A percentile compares a stretch with the other conserved stretches of the same genome.
Evolutionary conservation across 1,140 invertebrate genomes (phyloP).

Genomic region (Matsumurasca onukii): DNA sequence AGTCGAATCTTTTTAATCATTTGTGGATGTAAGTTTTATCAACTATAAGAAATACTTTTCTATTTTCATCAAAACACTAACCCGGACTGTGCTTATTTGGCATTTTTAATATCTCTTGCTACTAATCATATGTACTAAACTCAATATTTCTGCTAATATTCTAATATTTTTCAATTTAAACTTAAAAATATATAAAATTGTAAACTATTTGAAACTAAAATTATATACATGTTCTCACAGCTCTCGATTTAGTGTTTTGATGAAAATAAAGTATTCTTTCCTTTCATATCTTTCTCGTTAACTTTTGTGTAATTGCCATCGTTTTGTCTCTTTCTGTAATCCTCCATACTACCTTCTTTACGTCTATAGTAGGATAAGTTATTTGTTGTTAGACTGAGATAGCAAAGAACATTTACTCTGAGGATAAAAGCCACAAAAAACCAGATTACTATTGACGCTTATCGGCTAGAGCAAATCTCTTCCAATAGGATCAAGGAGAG

Average conservation of each 20-base stretch:
- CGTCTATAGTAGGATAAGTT: neutral
- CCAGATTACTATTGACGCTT: neutral
- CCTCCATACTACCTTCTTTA: neutral
- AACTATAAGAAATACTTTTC: neutral
- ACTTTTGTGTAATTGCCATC: neutral
- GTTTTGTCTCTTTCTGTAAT: neutral
- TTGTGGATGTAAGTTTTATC: neutral
- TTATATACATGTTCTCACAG: neutral
- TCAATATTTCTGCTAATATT: neutral
- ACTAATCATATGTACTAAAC: neutral
- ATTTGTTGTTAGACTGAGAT: neutral
- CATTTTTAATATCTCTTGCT: neutral
- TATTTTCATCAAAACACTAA: conserved; percentile 25
- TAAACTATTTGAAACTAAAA: neutral
- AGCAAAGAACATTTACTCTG: neutral
- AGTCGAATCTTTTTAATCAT: no score
- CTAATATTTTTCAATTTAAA: neutral
- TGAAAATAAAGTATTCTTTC: conserved; percentile 3
- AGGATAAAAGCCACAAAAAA: neutral
- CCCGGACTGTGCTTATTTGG: neutral
- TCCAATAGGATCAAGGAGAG: neutral
- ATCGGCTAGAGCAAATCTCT: neutral
- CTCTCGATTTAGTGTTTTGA: conserved; percentile 17
- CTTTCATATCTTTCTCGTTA: neutral
- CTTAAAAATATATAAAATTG: neutral